Percentiles rank a stretch among this genome's conserved stretches.
Conservation (phyloP, 1,140 invertebrate genomes). For the Temnothorax longispinosus region DNA sequence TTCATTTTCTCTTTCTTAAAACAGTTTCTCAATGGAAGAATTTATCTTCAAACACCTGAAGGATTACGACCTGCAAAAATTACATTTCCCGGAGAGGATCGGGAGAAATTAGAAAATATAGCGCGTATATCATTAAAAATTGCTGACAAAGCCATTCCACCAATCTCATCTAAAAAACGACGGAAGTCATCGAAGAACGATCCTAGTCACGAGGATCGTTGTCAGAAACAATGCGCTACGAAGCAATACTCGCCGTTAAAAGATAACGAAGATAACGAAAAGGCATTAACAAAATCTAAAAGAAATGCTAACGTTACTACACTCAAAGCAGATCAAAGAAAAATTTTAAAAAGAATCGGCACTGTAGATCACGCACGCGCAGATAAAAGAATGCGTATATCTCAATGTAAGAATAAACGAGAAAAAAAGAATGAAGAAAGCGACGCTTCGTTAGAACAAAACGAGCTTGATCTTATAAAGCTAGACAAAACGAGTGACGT, state of each 20-base stretch:
- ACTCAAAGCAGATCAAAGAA: slow-evolving; percentile 77
- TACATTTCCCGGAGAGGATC: slow-evolving; percentile 85
- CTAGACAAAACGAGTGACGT: slow-evolving; percentile 24
- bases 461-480: not conserved
- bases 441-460: slow-evolving; percentile 63
- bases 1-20: slow-evolving; percentile 65
- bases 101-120: slow-evolving; percentile 83
- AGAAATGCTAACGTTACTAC: slow-evolving; percentile 77
- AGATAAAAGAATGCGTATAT: slow-evolving; percentile 65
- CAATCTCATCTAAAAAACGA: slow-evolving; percentile 74
- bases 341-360: slow-evolving; percentile 67
- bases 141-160: slow-evolving; percentile 77
- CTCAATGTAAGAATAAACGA: slow-evolving; percentile 76
- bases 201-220: slow-evolving; percentile 72
- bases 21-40: slow-evolving; percentile 91
- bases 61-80: slow-evolving; percentile 89
- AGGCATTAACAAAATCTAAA: slow-evolving; percentile 72
- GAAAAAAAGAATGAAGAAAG: slow-evolving; percentile 79
- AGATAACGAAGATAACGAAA: slow-evolving; percentile 80
- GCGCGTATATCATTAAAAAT: slow-evolving; percentile 82
- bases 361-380: slow-evolving; percentile 29
- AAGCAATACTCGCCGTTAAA: slow-evolving; percentile 80
- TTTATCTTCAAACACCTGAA: slow-evolving; percentile 90
- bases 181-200: slow-evolving; percentile 83
- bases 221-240: slow-evolving; percentile 69